phyloP scores from a whole-genome alignment of 92 coral and sea anemone genomes.

The Plumapathes pennacea region DNA sequence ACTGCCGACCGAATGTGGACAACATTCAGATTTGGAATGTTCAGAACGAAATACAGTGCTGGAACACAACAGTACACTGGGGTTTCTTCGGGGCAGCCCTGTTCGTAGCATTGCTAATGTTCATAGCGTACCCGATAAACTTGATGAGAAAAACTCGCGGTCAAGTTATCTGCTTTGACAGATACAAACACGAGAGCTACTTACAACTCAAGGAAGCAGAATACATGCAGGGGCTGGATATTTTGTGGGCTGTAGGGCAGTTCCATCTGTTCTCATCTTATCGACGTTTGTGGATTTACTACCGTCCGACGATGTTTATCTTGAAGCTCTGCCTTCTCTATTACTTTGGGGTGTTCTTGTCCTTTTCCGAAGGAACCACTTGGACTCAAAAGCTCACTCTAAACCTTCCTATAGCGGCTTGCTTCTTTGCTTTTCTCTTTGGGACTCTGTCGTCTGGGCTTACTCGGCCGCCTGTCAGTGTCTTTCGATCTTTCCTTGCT shows the following conservation, averaged over 20 bases:
- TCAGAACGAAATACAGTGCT: conserved; percentile 80
- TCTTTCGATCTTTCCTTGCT: conserved; percentile 50
- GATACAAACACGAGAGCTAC: conserved; percentile 93
- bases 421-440: conserved; percentile 62
- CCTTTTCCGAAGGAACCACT: conserved; percentile 42
- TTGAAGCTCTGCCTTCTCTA: conserved; percentile 67
- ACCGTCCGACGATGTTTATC: conserved; percentile 81
- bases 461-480: conserved; percentile 70
- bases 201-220: conserved; percentile 98
- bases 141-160: conserved; percentile 79
- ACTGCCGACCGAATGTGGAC: conserved; percentile 69
- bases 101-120: conserved; percentile 58
- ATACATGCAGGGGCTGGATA: conserved; percentile 95
- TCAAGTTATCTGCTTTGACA: conserved; percentile 81
- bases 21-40: conserved; percentile 65
- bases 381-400: conserved; percentile 37
- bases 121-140: conserved; percentile 84
- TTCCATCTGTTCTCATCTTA: conserved; percentile 95
- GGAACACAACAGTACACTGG: conserved; percentile 66
- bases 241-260: conserved; percentile 98
- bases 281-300: conserved; percentile 88
- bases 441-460: conserved; percentile 65
- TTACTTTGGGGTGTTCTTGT: conserved; percentile 54
- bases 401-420: conserved; percentile 49
- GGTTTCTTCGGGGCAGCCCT: conserved; percentile 60